A percentile compares a stretch with the other conserved stretches of the same genome.
Evolutionary conservation across 2,888 invertebrate genomes (phyloP).

Genomic region (Coenonympha arcania): DNA sequence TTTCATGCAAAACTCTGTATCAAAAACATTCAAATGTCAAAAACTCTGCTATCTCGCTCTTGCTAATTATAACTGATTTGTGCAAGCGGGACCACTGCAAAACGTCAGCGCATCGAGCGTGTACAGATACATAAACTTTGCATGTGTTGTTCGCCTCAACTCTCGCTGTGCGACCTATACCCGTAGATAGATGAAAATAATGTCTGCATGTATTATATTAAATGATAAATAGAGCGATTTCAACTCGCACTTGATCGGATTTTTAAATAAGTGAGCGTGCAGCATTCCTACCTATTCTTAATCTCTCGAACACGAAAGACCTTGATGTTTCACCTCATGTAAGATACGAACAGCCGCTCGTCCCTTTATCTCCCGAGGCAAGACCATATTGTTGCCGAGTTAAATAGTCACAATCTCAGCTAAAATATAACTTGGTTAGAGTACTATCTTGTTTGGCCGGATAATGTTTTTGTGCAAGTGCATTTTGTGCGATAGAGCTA

Average conservation of each 20-base stretch:
- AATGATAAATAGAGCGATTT: not conserved
- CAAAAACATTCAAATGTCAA: too few species aligned
- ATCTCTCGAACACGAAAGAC: constrained; percentile 17
- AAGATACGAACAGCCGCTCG: constrained; percentile 18
- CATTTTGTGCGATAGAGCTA: not conserved
- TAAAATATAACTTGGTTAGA: not conserved
- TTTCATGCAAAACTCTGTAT: too few species aligned
- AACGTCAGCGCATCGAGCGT: too few species aligned
- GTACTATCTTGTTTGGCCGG: not conserved
- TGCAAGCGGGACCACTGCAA: too few species aligned
- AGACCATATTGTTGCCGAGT: constrained; percentile 1
- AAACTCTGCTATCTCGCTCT: too few species aligned
- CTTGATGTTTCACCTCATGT: constrained; percentile 18
- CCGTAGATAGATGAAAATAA: too few species aligned
- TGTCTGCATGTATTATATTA: too few species aligned
- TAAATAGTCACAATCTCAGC: not conserved
- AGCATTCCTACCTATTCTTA: constrained; percentile 6
- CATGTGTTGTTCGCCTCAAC: too few species aligned
- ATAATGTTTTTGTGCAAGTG: constrained; percentile 5
- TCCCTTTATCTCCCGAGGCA: constrained; percentile 17
- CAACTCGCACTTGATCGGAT: not conserved
- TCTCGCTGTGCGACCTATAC: too few species aligned
- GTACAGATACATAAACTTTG: too few species aligned
- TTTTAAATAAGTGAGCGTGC: constrained; percentile 2
- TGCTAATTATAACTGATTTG: too few species aligned